phyloP scores from a whole-genome alignment of 2,888 invertebrate genomes.

The Alcis repandata region DNA sequence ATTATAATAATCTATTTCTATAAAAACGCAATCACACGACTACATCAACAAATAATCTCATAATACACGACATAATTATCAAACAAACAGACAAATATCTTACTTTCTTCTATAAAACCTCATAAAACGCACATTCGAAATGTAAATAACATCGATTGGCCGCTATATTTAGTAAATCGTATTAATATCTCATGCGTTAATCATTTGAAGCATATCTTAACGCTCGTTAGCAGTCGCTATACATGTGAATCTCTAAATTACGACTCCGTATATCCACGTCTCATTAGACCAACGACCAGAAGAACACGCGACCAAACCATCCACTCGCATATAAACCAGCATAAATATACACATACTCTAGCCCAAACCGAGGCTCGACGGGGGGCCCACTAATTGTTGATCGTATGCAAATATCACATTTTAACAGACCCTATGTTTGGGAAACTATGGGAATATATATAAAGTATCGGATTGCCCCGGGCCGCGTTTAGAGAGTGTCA shows the following conservation, averaged over 20 bases:
- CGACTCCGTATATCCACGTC: slow-evolving; percentile 38
- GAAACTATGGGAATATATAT: slow-evolving; percentile 34
- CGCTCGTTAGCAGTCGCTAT: slow-evolving; percentile 33
- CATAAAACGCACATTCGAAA: slow-evolving; percentile 26
- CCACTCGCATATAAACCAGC: slow-evolving; percentile 69
- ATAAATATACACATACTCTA: slow-evolving; percentile 58
- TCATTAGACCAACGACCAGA: slow-evolving; percentile 56
- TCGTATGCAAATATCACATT: slow-evolving; percentile 73
- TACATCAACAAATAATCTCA: too few species aligned
- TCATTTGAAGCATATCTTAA: slow-evolving; percentile 36
- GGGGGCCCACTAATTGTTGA: slow-evolving; percentile 81
- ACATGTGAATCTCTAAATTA: slow-evolving; percentile 31
- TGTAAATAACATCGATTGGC: slow-evolving; percentile 28
- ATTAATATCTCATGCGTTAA: slow-evolving; percentile 38
- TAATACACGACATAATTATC: background rate
- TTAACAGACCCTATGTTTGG: slow-evolving; percentile 57
- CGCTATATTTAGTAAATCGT: slow-evolving; percentile 37
- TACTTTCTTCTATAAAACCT: slow-evolving; percentile 14
- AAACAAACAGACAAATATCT: slow-evolving; percentile 13
- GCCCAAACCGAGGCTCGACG: slow-evolving; percentile 63
- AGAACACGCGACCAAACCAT: slow-evolving; percentile 71
- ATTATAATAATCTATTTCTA: too few species aligned
- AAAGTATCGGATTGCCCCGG: slow-evolving; percentile 32
- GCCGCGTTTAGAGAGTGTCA: slow-evolving; percentile 25
- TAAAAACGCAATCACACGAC: too few species aligned